These are phyloP conservation scores for Philhelius pedissequus DNA, from an alignment of 2,888 invertebrate genomes.

Conservation along the genomic window DNA sequence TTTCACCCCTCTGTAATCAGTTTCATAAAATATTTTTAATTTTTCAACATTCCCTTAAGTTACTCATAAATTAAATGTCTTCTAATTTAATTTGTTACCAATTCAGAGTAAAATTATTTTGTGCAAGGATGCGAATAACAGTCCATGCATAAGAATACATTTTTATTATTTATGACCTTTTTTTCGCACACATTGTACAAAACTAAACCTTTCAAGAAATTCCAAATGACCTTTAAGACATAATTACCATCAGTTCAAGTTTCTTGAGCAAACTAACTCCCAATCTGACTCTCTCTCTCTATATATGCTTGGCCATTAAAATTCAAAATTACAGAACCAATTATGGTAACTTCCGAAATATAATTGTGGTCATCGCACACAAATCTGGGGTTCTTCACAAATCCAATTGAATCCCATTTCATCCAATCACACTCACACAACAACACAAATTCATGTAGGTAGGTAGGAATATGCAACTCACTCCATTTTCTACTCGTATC, in stretches of 20 bases:
- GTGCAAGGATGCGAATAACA: background rate
- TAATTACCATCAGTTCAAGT: conserved; percentile 31
- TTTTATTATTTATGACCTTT: background rate
- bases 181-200: background rate
- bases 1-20: too few species aligned
- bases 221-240: conserved; percentile 17
- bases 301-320: conserved; percentile 27
- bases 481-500: background rate
- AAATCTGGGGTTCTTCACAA: conserved; percentile 58
- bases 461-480: too few species aligned
- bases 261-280: background rate
- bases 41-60: too few species aligned
- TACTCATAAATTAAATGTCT: too few species aligned
- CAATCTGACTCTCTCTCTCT: too few species aligned
- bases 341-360: conserved; percentile 64
- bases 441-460: background rate
- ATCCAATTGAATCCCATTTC: conserved; percentile 52
- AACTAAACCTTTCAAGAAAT: conserved; percentile 4
- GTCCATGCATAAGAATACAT: background rate
- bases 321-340: conserved; percentile 64
- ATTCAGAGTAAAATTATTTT: background rate
- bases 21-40: too few species aligned
- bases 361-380: conserved; percentile 66
- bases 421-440: background rate
- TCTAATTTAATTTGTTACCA: too few species aligned